Evolutionary conservation across 2,113 vertebrate genomes (phyloP), one percentile per base, ranked within the genome.

Genomic region (Prinia subflava): DNA sequence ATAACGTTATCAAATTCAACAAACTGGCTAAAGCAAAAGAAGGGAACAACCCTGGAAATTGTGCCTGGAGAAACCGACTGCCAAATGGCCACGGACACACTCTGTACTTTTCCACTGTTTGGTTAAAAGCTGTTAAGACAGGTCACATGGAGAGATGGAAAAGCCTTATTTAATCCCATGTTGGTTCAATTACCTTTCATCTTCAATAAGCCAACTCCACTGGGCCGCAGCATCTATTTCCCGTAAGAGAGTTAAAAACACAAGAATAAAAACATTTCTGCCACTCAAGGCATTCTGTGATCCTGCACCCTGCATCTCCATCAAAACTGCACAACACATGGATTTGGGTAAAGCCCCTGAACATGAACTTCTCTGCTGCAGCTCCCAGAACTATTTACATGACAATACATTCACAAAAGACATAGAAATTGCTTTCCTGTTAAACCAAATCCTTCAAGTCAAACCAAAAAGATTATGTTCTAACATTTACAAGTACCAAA

Each of bases 31-130:
- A 75, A 46, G 52, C 16, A 75, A 82, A 64, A 49, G 17, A 68
- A 84, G 31, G 52, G 16, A 89, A 70, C 78, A 76, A 88, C 49
- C 70, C 74, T 92, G 59, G 71, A 69, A 92, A 79, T 2, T 27
- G 57, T 27, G 83, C 53, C 74, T 65, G 41, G 41, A 89, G 77
- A 73, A 7, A 41, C 5, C 0, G 9, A 47, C 62, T 76, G 87
- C 91, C 81, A 76, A 74, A 46, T 15, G 52, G 24, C 83, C 53
- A 63, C 27, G 9, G 42, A 74, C 60, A 41, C 52, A 37, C 27
- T 74, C 28, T 27, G 70, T 63, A 41, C 46, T 85, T 92, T 85
- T 91, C 94, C 92, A 90, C 67, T 88, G 57, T 50, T 67, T 68
- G 56, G 62, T 83, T 85, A 76, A 79, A 92, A 87, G 74, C 39